A percentile compares a stretch with the other conserved stretches of the same genome.
Evolutionary conservation across 37 sponge, comb jelly and placozoan species (phyloP).

Genomic region (Axinella damicornis): DNA sequence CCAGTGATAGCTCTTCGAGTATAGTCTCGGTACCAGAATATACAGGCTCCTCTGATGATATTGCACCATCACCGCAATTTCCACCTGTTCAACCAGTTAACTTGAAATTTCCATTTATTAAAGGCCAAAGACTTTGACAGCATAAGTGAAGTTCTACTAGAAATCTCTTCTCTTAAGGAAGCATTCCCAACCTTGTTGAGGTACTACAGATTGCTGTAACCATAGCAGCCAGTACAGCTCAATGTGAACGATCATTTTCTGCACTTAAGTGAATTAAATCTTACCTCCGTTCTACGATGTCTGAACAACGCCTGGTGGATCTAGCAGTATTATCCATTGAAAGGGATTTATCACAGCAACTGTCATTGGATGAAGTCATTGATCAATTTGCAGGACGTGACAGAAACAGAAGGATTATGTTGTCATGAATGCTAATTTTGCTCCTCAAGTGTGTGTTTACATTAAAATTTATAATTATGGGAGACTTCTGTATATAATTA

Average conservation of each 20-base stretch:
- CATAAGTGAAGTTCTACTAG: slow-evolving; percentile 14
- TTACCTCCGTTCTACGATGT: slow-evolving; percentile 47
- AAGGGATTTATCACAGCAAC: slow-evolving; percentile 20
- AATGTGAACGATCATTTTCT: slow-evolving; percentile 65
- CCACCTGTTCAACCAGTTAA: slow-evolving; percentile 34
- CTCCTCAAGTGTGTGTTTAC: no score
- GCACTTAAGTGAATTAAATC: slow-evolving; percentile 52
- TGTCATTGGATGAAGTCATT: slow-evolving; percentile 26
- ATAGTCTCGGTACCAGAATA: no score
- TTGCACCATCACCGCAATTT: slow-evolving; percentile 4
- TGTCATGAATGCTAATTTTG: not conserved
- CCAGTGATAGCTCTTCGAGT: no score
- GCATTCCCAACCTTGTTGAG: slow-evolving; percentile 15
- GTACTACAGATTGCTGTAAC: slow-evolving; percentile 21
- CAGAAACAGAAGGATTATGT: slow-evolving; percentile 23
- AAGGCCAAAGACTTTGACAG: not conserved
- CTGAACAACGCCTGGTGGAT: slow-evolving; percentile 34
- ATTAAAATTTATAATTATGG: no score
- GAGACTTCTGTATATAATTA: no score
- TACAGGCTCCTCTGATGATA: slow-evolving; percentile 22
- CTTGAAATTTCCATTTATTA: slow-evolving; percentile 30
- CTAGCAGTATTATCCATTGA: slow-evolving; percentile 45
- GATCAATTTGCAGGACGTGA: slow-evolving; percentile 14
- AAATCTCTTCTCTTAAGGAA: not conserved
- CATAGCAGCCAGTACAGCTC: slow-evolving; percentile 59